These are phyloP conservation scores for Zapus hudsonius DNA, from an alignment of 2,113 vertebrate species.

Conservation along the genomic window DNA sequence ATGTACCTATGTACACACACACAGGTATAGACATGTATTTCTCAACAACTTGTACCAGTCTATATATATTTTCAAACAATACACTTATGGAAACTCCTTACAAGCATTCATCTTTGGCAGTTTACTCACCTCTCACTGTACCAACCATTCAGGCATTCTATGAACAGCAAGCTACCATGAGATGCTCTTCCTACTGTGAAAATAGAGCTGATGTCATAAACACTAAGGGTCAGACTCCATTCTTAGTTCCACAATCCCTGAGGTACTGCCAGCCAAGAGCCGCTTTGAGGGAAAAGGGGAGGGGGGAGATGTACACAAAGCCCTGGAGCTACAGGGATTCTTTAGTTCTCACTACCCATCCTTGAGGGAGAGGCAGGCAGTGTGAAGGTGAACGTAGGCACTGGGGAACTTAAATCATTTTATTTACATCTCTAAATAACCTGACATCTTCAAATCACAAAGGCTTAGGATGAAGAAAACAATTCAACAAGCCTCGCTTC, in stretches of 20 bases:
- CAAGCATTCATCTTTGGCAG: neutral
- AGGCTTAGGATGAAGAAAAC: neutral
- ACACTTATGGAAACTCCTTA: slow-evolving; percentile 31
- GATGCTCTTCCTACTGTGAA: neutral
- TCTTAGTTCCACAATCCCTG: slow-evolving; percentile 41
- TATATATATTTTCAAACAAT: neutral
- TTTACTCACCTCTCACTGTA: slow-evolving; percentile 65
- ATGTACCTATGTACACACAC: neutral
- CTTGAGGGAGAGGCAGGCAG: neutral
- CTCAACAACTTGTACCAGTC: neutral
- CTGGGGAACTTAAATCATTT: neutral
- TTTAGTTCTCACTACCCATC: slow-evolving; percentile 29
- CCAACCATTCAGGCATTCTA: slow-evolving; percentile 10
- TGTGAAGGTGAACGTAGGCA: neutral
- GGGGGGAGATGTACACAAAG: neutral
- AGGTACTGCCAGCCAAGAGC: neutral
- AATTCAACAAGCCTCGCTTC: neutral
- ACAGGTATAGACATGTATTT: neutral
- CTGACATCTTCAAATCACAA: slow-evolving; percentile 9
- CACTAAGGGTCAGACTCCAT: slow-evolving; percentile 23
- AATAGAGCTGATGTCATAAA: slow-evolving; percentile 78
- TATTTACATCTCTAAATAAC: neutral
- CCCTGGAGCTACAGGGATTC: neutral
- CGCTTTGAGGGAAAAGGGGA: neutral
- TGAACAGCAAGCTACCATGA: neutral